phyloP scores from a whole-genome alignment of 2,888 invertebrate species.

The Drosophila paucipuncta region DNA sequence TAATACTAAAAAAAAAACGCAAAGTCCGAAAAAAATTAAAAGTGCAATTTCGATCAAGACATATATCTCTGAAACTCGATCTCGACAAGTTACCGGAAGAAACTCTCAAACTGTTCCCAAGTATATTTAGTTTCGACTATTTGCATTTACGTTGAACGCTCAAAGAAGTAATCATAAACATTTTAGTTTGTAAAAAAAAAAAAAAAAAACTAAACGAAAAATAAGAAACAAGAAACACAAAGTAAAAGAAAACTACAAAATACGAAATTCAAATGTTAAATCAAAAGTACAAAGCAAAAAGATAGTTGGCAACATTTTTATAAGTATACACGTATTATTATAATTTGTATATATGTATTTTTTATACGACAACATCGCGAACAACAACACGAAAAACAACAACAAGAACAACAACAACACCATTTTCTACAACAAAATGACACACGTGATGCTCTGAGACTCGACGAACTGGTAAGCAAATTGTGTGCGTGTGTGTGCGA shows the following conservation, averaged over 20 bases:
- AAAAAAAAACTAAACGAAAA: constrained; percentile 15
- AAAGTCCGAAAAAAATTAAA: constrained; percentile 45
- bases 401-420: constrained; percentile 14
- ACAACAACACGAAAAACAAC: constrained; percentile 52
- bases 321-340: constrained; percentile 72
- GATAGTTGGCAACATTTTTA: constrained; percentile 80
- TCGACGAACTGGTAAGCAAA: constrained; percentile 57
- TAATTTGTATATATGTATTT: constrained; percentile 75
- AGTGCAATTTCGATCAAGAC: constrained; percentile 55
- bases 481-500: constrained; percentile 7
- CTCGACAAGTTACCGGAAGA: constrained; percentile 51
- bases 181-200: constrained; percentile 44
- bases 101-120: constrained; percentile 47
- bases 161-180: constrained; percentile 33
- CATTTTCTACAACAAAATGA: constrained; percentile 35
- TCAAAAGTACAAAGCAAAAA: constrained; percentile 79
- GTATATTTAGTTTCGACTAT: constrained; percentile 50
- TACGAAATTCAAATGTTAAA: constrained; percentile 71
- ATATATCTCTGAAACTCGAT: constrained; percentile 50
- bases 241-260: constrained; percentile 37
- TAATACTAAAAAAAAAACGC: constrained; percentile 23
- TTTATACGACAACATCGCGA: constrained; percentile 72
- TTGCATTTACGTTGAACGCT: constrained; percentile 57
- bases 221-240: constrained; percentile 20
- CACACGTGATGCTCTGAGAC: constrained; percentile 59